These are phyloP conservation scores for Erebia palarica DNA, from an alignment of 2,888 invertebrate genomes.

Conservation along the genomic window DNA sequence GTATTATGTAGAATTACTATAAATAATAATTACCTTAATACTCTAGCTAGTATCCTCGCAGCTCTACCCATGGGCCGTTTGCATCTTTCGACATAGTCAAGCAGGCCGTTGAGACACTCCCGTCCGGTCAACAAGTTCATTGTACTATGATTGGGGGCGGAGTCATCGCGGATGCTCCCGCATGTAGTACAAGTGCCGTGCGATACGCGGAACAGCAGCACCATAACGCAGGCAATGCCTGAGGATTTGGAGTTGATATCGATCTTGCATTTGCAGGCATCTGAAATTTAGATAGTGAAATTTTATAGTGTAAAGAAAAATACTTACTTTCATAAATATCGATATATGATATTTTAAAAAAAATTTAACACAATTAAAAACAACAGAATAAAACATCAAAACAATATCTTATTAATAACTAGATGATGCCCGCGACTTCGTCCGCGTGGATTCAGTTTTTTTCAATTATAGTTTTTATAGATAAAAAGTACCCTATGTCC, in stretches of 20 bases:
- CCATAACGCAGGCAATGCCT: slow-evolving; percentile 68
- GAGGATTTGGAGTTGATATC: slow-evolving; percentile 52
- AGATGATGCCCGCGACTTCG: background rate
- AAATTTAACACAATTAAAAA: too few species aligned
- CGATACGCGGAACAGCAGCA: slow-evolving; percentile 68
- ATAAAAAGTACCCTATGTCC: too few species aligned
- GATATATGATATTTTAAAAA: too few species aligned
- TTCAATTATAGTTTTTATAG: too few species aligned
- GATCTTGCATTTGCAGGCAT: slow-evolving; percentile 36
- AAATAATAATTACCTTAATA: slow-evolving; percentile 67
- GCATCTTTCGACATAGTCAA: slow-evolving; percentile 75
- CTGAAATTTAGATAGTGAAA: slow-evolving; percentile 23
- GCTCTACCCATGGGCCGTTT: slow-evolving; percentile 75
- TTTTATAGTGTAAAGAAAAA: too few species aligned
- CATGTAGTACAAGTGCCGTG: slow-evolving; percentile 61
- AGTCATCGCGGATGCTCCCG: slow-evolving; percentile 55
- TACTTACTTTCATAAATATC: too few species aligned
- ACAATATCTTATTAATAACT: too few species aligned
- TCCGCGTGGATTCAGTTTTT: too few species aligned
- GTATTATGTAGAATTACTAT: too few species aligned
- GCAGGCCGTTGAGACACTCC: slow-evolving; percentile 68
- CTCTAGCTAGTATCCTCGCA: slow-evolving; percentile 76
- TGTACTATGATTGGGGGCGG: slow-evolving; percentile 55
- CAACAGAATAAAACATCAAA: too few species aligned
- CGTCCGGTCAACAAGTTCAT: slow-evolving; percentile 64